These are phyloP conservation scores for Trachops cirrhosus DNA, from an alignment of 2,797 vertebrate species.

Conservation along the genomic window DNA sequence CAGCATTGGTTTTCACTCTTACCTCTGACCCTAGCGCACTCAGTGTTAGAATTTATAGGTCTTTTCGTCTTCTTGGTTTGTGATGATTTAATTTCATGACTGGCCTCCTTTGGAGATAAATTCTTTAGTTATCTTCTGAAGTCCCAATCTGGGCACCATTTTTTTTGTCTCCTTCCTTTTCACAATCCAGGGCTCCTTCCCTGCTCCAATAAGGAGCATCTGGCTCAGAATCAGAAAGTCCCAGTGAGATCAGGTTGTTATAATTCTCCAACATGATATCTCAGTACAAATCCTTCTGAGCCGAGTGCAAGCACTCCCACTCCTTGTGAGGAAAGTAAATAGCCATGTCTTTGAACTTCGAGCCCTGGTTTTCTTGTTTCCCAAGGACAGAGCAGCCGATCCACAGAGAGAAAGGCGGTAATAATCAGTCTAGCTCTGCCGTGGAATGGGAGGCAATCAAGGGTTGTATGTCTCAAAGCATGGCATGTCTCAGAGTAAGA, in stretches of 20 bases:
- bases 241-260: not conserved
- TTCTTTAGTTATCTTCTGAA: slow-evolving; percentile 19
- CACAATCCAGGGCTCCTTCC: slow-evolving; percentile 33
- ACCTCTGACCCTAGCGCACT: not conserved
- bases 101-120: not conserved
- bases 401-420: not conserved
- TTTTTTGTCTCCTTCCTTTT: not conserved
- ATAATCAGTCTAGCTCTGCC: not conserved
- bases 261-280: slow-evolving; percentile 55
- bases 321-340: slow-evolving; percentile 56
- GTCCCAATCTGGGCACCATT: not conserved
- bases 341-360: slow-evolving; percentile 48
- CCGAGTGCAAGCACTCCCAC: slow-evolving; percentile 15
- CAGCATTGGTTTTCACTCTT: not conserved
- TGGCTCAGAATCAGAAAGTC: slow-evolving; percentile 39
- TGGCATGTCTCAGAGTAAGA: not conserved
- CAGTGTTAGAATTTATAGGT: not conserved
- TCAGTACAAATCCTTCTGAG: slow-evolving; percentile 47
- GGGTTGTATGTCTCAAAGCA: not conserved
- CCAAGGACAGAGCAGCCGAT: not conserved
- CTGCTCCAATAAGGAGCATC: slow-evolving; percentile 47
- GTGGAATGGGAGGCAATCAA: not conserved
- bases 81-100: not conserved
- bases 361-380: not conserved
- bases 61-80: not conserved